Evolutionary conservation across 2,113 vertebrate species (phyloP), one percentile per base, ranked within the genome.

Genomic region (Coregonus clupeaformis): DNA sequence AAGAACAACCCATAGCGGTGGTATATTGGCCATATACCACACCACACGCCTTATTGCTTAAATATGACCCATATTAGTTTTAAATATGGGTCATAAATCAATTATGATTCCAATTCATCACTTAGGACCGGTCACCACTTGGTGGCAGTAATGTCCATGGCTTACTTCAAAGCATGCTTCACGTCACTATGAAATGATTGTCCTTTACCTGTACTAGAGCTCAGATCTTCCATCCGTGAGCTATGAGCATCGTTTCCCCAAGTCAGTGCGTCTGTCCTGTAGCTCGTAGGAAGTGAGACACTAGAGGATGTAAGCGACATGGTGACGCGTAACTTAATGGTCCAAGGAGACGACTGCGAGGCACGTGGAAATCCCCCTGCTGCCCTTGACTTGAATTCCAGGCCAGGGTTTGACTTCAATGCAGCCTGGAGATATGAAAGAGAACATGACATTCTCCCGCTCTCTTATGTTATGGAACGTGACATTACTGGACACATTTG

Each of bases 361-460:
- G 84, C 87, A 81, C 87, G 84, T 90, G 90, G 90, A 91, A 92
- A 90, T 89, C 82, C 88, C 88, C 90, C 79, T 66, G 78, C 72
- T 81, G 84, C 79, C 9, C 36, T 42, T 18, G 59, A 85, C 64
- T 82, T 74, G 77, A 86, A 89, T 89, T 52, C 49, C 49, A 52
- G 16, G 49, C 14, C 49, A 18, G 49, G 14, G 13, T 52, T 52
- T 52, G 13, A 52, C 3, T 52, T 62, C 60, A 13, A 13, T 4
- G 3, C 24, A 63, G 22, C 36, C 7, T 36, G 36, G 36, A 36
- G 36, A 36, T 36, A 36, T 9, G 9, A 42, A 42, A n/a, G 57
- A 36, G 22, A 42, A 36, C 29, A 2, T n/a, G 45, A 22, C 2
- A 11, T 12, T 42, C 9, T 42, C 36, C 36, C 36, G 9, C 82